phyloP scores from a whole-genome alignment of 2,113 vertebrate species.

The Larimichthys polyactis region DNA sequence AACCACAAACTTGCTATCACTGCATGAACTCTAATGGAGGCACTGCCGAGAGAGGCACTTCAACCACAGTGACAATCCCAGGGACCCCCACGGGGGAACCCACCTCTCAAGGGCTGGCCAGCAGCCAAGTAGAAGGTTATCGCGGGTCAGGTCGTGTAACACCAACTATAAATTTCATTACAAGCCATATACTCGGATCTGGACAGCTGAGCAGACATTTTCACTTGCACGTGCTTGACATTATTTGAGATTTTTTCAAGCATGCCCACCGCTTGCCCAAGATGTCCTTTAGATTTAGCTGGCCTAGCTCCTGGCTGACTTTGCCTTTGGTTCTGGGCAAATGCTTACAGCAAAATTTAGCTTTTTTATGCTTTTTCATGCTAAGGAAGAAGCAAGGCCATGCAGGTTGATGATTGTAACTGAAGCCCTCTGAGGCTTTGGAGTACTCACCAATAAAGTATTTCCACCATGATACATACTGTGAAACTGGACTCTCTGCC shows the following conservation, averaged over 20 bases:
- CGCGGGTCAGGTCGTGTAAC: conserved; percentile 45
- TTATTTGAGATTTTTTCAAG: background rate
- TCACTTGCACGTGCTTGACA: background rate
- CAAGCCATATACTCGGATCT: conserved; percentile 23
- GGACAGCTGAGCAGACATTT: conserved; percentile 3
- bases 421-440: conserved; percentile 2
- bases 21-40: conserved; percentile 58
- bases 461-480: background rate
- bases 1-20: conserved; percentile 60
- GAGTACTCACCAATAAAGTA: background rate
- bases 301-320: conserved; percentile 11
- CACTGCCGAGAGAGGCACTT: conserved; percentile 32
- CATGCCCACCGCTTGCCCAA: background rate
- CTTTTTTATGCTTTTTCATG: conserved; percentile 31
- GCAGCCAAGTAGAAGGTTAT: conserved; percentile 37
- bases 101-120: conserved; percentile 30
- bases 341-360: background rate
- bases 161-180: conserved; percentile 41
- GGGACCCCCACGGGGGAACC: conserved; percentile 20
- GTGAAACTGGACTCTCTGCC: background rate
- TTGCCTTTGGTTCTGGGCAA: background rate
- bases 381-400: background rate
- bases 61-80: conserved; percentile 4
- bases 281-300: conserved; percentile 17
- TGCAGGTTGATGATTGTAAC: no score